Conservation (phyloP, 2,797 vertebrate genomes). For the Chromobotia macracanthus region DNA sequence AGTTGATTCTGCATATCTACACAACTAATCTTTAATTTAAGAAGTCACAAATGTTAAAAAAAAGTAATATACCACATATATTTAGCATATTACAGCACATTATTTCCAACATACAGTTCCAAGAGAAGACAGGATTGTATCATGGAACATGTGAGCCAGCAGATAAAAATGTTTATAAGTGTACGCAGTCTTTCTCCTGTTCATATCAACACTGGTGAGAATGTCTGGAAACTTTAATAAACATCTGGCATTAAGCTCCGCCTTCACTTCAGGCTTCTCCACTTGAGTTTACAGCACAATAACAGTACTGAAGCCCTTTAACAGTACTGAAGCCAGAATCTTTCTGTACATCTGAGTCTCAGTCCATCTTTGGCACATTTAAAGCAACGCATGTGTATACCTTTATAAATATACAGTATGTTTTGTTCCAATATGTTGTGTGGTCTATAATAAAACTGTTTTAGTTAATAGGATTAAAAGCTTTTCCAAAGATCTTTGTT, state of each 20-base stretch:
- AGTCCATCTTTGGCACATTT: not conserved
- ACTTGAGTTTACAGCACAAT: not conserved
- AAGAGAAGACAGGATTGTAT: not conserved
- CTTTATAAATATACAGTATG: not conserved
- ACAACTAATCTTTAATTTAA: not conserved
- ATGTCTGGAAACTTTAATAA: constrained; percentile 21
- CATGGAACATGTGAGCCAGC: not conserved
- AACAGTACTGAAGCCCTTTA: not conserved
- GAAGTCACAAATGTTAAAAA: not conserved
- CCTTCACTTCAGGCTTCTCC: not conserved
- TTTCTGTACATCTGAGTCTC: not conserved
- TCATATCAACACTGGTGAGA: not conserved
- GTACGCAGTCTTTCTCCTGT: not conserved
- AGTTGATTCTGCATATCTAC: constrained; percentile 21
- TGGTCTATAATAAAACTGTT: not conserved
- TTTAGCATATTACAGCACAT: too few relatives aligned
- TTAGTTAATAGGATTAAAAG: not conserved
- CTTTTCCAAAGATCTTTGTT: not conserved
- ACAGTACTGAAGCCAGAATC: not conserved
- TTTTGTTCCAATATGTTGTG: not conserved
- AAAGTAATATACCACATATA: not conserved
- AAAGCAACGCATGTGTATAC: not conserved
- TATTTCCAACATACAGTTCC: too few relatives aligned
- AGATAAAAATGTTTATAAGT: not conserved
- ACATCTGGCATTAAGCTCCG: constrained; percentile 1